A percentile compares a stretch with the other conserved stretches of the same genome.
Conservation (phyloP, 2,888 invertebrate species). For the Diarsia brunnea region DNA sequence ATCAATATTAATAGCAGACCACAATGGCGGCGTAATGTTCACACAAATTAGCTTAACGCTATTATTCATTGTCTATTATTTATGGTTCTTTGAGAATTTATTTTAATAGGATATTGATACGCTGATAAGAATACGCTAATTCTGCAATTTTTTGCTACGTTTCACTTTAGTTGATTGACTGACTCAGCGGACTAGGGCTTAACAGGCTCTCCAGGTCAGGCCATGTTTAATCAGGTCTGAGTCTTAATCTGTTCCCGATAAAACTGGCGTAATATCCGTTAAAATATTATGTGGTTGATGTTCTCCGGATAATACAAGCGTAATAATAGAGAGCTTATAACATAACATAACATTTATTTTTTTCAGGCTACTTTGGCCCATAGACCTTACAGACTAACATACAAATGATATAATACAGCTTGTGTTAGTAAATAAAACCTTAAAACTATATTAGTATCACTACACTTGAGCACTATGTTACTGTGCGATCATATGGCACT, state of each 20-base stretch:
- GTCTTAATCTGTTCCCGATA: not conserved
- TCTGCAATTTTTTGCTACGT: conserved; percentile 7
- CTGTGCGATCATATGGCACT: too few relatives aligned
- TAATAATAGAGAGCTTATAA: too few relatives aligned
- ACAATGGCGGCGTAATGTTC: conserved; percentile 55
- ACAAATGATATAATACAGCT: too few relatives aligned
- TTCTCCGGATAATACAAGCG: too few relatives aligned
- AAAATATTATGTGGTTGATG: too few relatives aligned
- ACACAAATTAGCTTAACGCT: conserved; percentile 58
- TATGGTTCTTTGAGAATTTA: conserved; percentile 53
- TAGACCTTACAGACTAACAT: too few relatives aligned
- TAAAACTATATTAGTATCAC: too few relatives aligned
- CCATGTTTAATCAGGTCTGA: not conserved
- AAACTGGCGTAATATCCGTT: not conserved
- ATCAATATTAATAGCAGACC: conserved; percentile 41
- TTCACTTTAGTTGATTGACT: not conserved
- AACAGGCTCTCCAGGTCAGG: rapidly evolving
- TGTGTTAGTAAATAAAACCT: too few relatives aligned
- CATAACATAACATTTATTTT: too few relatives aligned
- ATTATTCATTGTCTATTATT: conserved; percentile 63
- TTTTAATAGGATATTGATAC: conserved; percentile 21
- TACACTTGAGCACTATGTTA: too few relatives aligned
- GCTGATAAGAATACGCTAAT: conserved; percentile 20
- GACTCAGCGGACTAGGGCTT: too few relatives aligned
- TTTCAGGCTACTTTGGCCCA: too few relatives aligned